These are phyloP conservation scores for Tolmerus cingulatus DNA, from an alignment of 2,888 invertebrate genomes.

Conservation along the genomic window DNA sequence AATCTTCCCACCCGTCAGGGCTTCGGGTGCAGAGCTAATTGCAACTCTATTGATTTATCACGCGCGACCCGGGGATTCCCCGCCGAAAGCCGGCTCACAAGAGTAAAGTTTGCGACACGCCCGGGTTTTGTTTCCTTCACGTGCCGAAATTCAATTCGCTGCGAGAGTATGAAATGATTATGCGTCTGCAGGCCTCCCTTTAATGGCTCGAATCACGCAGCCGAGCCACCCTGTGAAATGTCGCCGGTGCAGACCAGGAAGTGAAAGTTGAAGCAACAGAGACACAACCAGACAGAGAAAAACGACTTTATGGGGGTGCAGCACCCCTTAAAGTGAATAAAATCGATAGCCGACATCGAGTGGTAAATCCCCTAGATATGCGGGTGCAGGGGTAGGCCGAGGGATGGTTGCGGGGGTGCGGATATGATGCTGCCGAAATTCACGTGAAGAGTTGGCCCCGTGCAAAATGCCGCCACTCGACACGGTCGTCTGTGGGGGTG, in stretches of 20 bases:
- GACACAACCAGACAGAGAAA: neutral
- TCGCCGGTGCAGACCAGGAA: neutral
- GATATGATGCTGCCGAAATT: neutral
- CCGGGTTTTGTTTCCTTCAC: neutral
- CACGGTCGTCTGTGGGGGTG: neutral
- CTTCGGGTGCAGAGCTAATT: constrained; percentile 10
- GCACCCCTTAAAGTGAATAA: neutral
- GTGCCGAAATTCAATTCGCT: constrained; percentile 1
- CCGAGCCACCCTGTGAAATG: neutral
- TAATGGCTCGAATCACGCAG: neutral
- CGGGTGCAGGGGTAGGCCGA: neutral
- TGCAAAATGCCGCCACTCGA: neutral
- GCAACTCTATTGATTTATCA: constrained; percentile 26
- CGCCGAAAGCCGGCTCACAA: neutral
- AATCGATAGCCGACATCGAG: constrained; percentile 36
- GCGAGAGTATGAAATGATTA: neutral
- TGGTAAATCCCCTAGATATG: neutral
- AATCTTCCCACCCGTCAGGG: neutral
- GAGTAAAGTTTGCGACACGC: neutral
- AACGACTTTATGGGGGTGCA: neutral
- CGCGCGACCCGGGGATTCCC: neutral
- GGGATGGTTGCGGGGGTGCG: neutral
- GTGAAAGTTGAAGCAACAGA: constrained; percentile 35
- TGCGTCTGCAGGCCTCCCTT: neutral
- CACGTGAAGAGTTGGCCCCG: neutral